These are phyloP conservation scores for Nebria salina DNA, from an alignment of 2,888 invertebrate species.

Conservation along the genomic window DNA sequence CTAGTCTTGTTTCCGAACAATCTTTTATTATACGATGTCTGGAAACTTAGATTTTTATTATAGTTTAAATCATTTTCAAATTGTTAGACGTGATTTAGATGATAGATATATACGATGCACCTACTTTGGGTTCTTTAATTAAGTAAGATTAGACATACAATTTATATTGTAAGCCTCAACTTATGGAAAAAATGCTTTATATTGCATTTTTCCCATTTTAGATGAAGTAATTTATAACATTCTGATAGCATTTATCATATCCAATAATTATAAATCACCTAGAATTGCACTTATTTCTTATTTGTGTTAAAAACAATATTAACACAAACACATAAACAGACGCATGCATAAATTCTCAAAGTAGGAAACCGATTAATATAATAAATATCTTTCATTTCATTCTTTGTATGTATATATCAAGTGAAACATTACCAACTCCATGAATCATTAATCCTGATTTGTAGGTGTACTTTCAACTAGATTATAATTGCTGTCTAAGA, in stretches of 20 bases:
- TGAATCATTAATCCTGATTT: conserved; percentile 44
- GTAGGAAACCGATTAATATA: background rate
- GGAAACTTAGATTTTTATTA: background rate
- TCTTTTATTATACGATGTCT: background rate
- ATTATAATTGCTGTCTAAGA: conserved; percentile 31
- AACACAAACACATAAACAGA: background rate
- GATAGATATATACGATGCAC: background rate
- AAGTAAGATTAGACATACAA: too few species aligned
- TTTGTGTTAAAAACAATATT: background rate
- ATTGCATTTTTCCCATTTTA: too few species aligned
- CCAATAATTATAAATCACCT: background rate
- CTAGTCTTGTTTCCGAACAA: background rate
- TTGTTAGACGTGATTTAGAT: background rate
- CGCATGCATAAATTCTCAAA: background rate
- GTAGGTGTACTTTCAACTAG: conserved; percentile 42
- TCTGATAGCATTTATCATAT: background rate
- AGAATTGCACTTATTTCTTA: background rate
- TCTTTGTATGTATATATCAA: background rate
- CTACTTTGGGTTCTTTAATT: too few species aligned
- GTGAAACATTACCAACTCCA: conserved; percentile 14
- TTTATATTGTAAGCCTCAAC: too few species aligned
- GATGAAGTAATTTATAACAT: too few species aligned
- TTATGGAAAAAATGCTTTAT: too few species aligned
- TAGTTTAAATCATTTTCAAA: background rate
- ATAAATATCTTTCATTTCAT: background rate